Percentiles rank a stretch among this genome's conserved stretches.
These are phyloP conservation scores for Bruchidius siliquastri DNA, from an alignment of 2,888 invertebrate species.

Conservation along the genomic window DNA sequence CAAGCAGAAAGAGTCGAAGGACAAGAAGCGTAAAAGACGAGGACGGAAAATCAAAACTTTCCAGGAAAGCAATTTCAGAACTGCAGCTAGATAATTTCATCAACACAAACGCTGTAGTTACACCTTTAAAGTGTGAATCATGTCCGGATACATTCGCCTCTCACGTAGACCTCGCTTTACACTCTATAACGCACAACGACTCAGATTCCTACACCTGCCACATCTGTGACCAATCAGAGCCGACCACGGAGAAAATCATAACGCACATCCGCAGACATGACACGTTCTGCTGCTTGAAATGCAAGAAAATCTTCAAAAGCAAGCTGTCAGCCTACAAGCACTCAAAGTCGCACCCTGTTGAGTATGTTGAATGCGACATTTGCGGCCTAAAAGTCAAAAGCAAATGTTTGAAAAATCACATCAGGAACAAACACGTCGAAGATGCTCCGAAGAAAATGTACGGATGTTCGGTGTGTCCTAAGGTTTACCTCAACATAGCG, in stretches of 20 bases:
- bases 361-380: conserved; percentile 50
- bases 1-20: not conserved
- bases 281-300: conserved; percentile 31
- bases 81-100: conserved; percentile 5
- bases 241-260: conserved; percentile 28
- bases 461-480: conserved; percentile 17
- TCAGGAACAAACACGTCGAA: conserved; percentile 14
- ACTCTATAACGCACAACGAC: conserved; percentile 36
- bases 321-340: conserved; percentile 25
- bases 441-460: conserved; percentile 14
- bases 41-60: not conserved
- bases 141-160: conserved; percentile 48
- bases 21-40: not conserved
- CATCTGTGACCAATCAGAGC: conserved; percentile 33
- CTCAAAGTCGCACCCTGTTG: conserved; percentile 22
- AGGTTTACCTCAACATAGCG: conserved; percentile 19
- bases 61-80: not conserved
- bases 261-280: conserved; percentile 34
- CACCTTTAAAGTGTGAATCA: conserved; percentile 33
- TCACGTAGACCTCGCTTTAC: conserved; percentile 38
- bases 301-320: conserved; percentile 29
- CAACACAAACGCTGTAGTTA: conserved; percentile 31
- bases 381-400: conserved; percentile 45
- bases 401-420: conserved; percentile 21
- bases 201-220: conserved; percentile 37